Percentiles rank a stretch among this genome's conserved stretches.
phyloP scores from a whole-genome alignment of 2,888 invertebrate genomes.

The Volucella bombylans region DNA sequence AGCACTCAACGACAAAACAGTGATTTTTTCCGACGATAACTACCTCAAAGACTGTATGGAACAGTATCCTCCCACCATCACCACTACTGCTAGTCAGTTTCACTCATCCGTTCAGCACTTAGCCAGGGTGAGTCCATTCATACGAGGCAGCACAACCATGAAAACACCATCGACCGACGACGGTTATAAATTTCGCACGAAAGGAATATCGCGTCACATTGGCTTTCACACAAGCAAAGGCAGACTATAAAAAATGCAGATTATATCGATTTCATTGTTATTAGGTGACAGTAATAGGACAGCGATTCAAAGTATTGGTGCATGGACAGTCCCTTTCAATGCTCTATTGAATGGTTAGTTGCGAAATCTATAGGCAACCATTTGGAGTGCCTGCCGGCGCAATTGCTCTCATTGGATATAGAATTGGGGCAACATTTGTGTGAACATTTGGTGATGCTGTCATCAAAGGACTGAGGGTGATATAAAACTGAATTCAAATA shows the following conservation, averaged over 20 bases:
- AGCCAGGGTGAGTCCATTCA: slow-evolving; percentile 33
- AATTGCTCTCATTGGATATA: slow-evolving; percentile 23
- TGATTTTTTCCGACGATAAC: slow-evolving; percentile 40
- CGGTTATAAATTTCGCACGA: slow-evolving; percentile 37
- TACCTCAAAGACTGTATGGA: slow-evolving; percentile 6
- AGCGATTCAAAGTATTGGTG: slow-evolving; percentile 33
- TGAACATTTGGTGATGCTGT: neutral
- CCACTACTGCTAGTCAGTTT: slow-evolving; percentile 16
- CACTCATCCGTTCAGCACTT: slow-evolving; percentile 29
- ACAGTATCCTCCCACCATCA: neutral
- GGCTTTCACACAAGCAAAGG: slow-evolving; percentile 19
- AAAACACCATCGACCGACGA: neutral
- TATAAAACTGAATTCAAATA: no score
- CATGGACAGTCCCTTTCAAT: slow-evolving; percentile 25
- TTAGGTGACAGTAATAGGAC: slow-evolving; percentile 66
- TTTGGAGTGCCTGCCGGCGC: neutral
- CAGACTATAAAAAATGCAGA: slow-evolving; percentile 51
- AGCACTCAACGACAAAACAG: slow-evolving; percentile 10
- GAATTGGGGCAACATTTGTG: slow-evolving; percentile 46
- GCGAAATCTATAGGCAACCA: slow-evolving; percentile 33
- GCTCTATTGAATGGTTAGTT: slow-evolving; percentile 31
- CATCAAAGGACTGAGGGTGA: no score
- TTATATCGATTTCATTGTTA: slow-evolving; percentile 63
- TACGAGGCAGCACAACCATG: slow-evolving; percentile 10
- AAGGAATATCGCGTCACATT: slow-evolving; percentile 7